Conservation (phyloP, 1,140 invertebrate genomes). For the Helicoverpa armigera region DNA sequence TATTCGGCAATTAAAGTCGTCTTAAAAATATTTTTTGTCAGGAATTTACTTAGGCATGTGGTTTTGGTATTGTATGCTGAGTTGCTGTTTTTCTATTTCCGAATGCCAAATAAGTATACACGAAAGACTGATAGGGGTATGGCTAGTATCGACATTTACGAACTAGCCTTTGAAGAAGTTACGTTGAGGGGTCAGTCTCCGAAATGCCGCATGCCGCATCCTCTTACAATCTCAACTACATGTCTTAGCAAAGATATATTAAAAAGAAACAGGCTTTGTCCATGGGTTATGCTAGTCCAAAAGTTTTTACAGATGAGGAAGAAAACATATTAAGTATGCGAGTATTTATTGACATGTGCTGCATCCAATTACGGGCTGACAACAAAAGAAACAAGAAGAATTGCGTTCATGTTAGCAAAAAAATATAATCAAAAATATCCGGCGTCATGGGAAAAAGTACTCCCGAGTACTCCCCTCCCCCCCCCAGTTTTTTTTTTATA, state of each 20-base stretch:
- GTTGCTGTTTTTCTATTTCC: too few species aligned
- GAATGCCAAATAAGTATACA: background rate
- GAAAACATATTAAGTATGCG: conserved; percentile 40
- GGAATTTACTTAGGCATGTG: too few species aligned
- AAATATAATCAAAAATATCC: too few species aligned
- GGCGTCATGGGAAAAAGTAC: too few species aligned
- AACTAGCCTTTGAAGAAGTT: conserved; percentile 55
- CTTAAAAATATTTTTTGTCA: too few species aligned
- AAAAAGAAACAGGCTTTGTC: conserved; percentile 54
- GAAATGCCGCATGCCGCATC: conserved; percentile 53
- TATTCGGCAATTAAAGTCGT: too few species aligned
- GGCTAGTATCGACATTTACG: conserved; percentile 54
- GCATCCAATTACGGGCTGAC: conserved; percentile 36
- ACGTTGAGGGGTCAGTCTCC: conserved; percentile 48
- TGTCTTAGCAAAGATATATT: conserved; percentile 55
- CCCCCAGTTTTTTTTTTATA: too few species aligned
- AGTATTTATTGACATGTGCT: conserved; percentile 37
- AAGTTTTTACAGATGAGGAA: conserved; percentile 38
- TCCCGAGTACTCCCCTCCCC: too few species aligned
- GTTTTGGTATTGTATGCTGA: too few species aligned
- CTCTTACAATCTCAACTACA: conserved; percentile 53
- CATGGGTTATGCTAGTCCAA: conserved; percentile 28
- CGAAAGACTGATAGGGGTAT: conserved; percentile 52
- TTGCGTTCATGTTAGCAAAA: conserved; percentile 38
- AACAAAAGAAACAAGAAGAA: conserved; percentile 52